Evolutionary conservation across 2,888 invertebrate genomes (phyloP).

Genomic region (Drosophila quinaria): DNA sequence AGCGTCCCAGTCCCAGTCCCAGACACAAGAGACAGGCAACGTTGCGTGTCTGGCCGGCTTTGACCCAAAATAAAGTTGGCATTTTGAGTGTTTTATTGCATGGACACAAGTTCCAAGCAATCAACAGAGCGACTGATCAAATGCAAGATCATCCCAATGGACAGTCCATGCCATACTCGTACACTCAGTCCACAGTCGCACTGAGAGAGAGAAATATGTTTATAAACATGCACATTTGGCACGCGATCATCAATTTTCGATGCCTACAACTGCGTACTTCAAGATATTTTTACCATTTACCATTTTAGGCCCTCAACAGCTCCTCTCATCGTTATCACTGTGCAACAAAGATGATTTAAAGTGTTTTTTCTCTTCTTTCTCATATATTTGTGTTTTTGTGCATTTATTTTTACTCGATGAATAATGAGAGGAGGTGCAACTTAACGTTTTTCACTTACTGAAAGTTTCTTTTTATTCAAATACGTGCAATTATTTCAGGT

Average conservation of each 20-base stretch:
- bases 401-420: conserved; percentile 30
- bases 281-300: conserved; percentile 71
- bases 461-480: conserved; percentile 8
- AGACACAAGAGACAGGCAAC: conserved; percentile 62
- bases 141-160: conserved; percentile 79
- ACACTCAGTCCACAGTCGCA: conserved; percentile 14
- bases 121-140: conserved; percentile 81
- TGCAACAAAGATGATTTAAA: conserved; percentile 49
- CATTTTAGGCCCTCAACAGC: conserved; percentile 57
- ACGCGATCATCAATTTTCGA: conserved; percentile 79
- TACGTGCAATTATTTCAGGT: neutral
- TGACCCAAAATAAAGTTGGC: conserved; percentile 82
- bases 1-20: conserved; percentile 34
- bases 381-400: conserved; percentile 4
- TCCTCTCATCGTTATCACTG: conserved; percentile 59
- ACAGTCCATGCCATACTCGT: conserved; percentile 60
- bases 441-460: conserved; percentile 41
- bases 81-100: conserved; percentile 82
- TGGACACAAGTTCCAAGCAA: conserved; percentile 82
- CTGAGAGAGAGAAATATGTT: conserved; percentile 69
- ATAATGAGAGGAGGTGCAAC: conserved; percentile 45
- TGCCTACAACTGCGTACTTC: conserved; percentile 69
- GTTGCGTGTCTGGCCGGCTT: conserved; percentile 79
- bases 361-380: conserved; percentile 22
- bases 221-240: conserved; percentile 82